Base-by-base conservation (phyloP, 2,113 vertebrate species). In the Perca schrenkii region DNA sequence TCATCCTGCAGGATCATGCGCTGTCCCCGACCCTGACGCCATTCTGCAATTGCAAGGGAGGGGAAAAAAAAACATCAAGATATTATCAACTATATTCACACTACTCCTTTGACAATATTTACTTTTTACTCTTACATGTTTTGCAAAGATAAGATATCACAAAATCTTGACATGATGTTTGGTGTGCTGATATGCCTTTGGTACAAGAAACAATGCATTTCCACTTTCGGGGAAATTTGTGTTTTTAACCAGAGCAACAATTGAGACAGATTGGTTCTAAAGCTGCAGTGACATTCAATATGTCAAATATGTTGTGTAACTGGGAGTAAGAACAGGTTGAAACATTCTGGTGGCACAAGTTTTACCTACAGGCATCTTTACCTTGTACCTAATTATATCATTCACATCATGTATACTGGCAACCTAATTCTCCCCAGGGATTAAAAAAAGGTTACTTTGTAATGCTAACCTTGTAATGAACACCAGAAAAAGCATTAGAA, bases 1-100 rank as follows among this genome's bases (percentile, higher is more conserved):
- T 99, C 98, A 1, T 99, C 98, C 75, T 98, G 97, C 58, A 99
- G 95, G 79, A 99, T 97, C 43, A 97, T 97, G 0, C 98, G 95
- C 43, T 97, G 97, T 5, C 97, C 98, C 72, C 98, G 95, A 75
- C 98, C 97, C 88, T 99, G 98, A 65, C 98, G 97, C 98, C 98
- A 99, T 85, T 99, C 98, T 99, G 95, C 0, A 88, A 74, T 10
- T 3, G 19, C 34, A 76, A 53, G 46, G 13, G 19, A 22, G 8
- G 10, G 31, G 50, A 56, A 47, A 6, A 47, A 6, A 60, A 40
- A 63, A 17, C 2, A 25, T 65, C 6, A 65, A 25, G 0, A 61
- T 0, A 53, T 13, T 52, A 31, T 4, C 19, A 53, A 36, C 13
- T 54, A 56, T 25, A 61, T 85, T 81, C 4, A 17, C 5, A 31